These are phyloP conservation scores for Pemphredon lugubris DNA, from an alignment of 2,888 invertebrate species.

Conservation along the genomic window DNA sequence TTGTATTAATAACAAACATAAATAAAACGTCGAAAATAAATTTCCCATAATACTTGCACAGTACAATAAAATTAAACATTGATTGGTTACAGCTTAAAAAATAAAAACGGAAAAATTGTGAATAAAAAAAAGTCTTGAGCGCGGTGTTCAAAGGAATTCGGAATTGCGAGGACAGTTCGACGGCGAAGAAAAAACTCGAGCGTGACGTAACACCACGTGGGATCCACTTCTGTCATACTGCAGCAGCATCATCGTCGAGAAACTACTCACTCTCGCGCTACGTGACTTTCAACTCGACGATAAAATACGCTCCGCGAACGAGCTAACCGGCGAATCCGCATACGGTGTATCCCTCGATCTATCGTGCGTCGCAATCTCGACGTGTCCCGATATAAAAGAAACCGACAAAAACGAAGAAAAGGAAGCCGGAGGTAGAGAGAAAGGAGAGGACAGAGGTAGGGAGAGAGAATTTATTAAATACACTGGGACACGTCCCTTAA, in stretches of 20 bases:
- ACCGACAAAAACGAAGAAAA: slow-evolving; percentile 17
- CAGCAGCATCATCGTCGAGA: slow-evolving; percentile 42
- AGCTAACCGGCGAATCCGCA: slow-evolving; percentile 54
- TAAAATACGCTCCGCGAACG: slow-evolving; percentile 56
- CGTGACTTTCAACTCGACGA: slow-evolving; percentile 8
- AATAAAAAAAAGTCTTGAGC: too few species aligned
- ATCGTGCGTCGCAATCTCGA: slow-evolving; percentile 48
- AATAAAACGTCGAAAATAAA: too few species aligned
- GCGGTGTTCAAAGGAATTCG: too few species aligned
- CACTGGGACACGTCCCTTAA: too few species aligned
- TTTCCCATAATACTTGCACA: too few species aligned
- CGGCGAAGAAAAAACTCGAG: slow-evolving; percentile 48
- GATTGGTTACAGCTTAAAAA: too few species aligned
- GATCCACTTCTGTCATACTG: slow-evolving; percentile 52
- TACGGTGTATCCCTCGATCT: slow-evolving; percentile 54
- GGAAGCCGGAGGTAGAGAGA: too few species aligned
- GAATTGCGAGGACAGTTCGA: slow-evolving; percentile 22
- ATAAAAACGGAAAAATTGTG: too few species aligned
- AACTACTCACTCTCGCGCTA: slow-evolving; percentile 14
- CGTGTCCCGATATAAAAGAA: slow-evolving; percentile 29
- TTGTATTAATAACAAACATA: too few species aligned
- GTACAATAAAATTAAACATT: too few species aligned
- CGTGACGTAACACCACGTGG: slow-evolving; percentile 61
- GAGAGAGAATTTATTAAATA: too few species aligned
- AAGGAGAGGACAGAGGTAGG: too few species aligned